phyloP scores from a whole-genome alignment of 1,140 invertebrate genomes.

The Meloidogyne floridensis region DNA sequence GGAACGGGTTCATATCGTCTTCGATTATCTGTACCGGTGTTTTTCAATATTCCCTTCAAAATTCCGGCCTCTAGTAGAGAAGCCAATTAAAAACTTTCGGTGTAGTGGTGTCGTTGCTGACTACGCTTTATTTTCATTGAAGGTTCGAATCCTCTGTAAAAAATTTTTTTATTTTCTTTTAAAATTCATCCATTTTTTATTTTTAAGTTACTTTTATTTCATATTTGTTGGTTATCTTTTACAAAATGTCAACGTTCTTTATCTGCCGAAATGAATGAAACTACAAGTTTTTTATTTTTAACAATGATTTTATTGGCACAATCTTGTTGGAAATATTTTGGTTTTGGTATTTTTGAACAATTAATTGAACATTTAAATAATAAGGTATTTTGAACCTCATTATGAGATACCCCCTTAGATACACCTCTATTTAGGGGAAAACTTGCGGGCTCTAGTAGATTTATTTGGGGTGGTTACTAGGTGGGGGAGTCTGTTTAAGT shows the following conservation, averaged over 20 bases:
- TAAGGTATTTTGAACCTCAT: neutral
- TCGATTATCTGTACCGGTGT: too few relatives aligned
- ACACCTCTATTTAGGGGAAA: too few relatives aligned
- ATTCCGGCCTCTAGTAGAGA: too few relatives aligned
- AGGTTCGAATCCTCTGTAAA: neutral
- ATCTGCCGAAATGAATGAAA: neutral
- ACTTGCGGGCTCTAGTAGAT: too few relatives aligned
- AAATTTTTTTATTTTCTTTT: neutral
- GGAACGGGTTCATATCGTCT: too few relatives aligned
- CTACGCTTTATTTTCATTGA: too few relatives aligned
- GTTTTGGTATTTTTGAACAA: slow-evolving; percentile 29
- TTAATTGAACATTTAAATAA: slow-evolving; percentile 20
- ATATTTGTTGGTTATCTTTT: slow-evolving; percentile 29
- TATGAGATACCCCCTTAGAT: too few relatives aligned
- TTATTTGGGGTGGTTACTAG: too few relatives aligned
- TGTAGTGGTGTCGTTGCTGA: too few relatives aligned
- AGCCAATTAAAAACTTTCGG: too few relatives aligned
- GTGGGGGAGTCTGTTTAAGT: too few relatives aligned
- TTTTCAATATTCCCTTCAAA: too few relatives aligned
- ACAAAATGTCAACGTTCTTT: neutral
- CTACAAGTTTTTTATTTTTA: slow-evolving; percentile 3
- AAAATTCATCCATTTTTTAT: neutral
- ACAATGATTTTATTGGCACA: slow-evolving; percentile 29
- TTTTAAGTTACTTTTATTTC: slow-evolving; percentile 8
- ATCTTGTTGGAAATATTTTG: slow-evolving; percentile 22